Evolutionary conservation across 2,797 vertebrate genomes (phyloP), one percentile per base, ranked within the genome.

Genomic region (Ceryle rudis): DNA sequence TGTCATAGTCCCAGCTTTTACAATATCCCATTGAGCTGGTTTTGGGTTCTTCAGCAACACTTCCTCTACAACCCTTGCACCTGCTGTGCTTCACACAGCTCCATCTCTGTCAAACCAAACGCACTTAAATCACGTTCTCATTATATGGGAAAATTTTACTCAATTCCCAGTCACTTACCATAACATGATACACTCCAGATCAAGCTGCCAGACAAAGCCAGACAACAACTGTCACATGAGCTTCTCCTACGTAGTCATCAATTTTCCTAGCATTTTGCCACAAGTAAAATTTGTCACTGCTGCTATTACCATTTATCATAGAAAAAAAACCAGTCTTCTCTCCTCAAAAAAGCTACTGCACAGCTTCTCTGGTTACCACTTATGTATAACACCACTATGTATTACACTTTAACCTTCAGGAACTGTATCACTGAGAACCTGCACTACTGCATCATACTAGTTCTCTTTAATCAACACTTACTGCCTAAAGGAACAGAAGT

Each of bases 21-120:
- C 25, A 39, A 0, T 2, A 57, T 9, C 35, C 9, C 19, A 5
- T 0, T 1, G 2, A 49, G 41, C 31, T 17, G 11, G 14, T 69
- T 74, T 52, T 17, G 87, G 44, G 46, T 67, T 96, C 46, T 5
- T 44, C 55, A 54, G 89, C 44, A n/a, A 10, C 1, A 22, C 3
- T 26, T 14, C 12, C 33, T 39, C 20, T 8, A 1, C 25, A 52
- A 11, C 6, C n/a, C 44, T n/a, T 52, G 49, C 33, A 37, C 15
- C n/a, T 80, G 28, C 49, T 82, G 37, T 10, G 41, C 25, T 57
- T 55, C 49, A 35, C 58, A 57, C 25, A 51, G 46, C 62, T 75
- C 37, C 52, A 49, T 25, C 65, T 75, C 58, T 65, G 52, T 12
- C 89, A 89, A 33, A 70, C 11, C 31, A 71, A 78, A 74, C 3